These are phyloP conservation scores for Procavia capensis DNA, from an alignment of 2,113 vertebrate genomes.

Conservation along the genomic window DNA sequence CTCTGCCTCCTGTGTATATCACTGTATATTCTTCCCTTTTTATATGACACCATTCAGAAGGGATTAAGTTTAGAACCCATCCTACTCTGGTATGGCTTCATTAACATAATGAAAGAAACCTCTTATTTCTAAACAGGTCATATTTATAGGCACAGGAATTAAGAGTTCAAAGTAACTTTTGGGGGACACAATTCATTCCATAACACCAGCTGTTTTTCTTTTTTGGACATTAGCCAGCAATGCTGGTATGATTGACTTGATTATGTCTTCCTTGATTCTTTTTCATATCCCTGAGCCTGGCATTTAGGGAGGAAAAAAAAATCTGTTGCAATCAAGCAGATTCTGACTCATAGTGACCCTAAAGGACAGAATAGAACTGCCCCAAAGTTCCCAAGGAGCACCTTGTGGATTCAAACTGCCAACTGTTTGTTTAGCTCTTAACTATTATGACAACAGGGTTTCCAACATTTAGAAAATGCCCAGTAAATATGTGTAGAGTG, in stretches of 20 bases:
- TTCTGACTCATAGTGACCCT: no score
- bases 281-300: not conserved
- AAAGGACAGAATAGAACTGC: no score
- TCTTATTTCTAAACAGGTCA: not conserved
- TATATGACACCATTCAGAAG: not conserved
- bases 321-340: no score
- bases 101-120: not conserved
- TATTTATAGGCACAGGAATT: not conserved
- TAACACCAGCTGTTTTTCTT: not conserved
- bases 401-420: no score
- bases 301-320: no score
- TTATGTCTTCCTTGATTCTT: not conserved
- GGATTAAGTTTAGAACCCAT: not conserved
- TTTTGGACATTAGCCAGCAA: not conserved
- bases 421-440: no score
- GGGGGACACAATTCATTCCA: not conserved
- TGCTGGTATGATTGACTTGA: not conserved
- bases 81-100: not conserved
- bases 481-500: not conserved
- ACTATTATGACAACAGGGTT: no score
- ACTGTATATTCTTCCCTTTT: not conserved
- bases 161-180: not conserved
- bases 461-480: not conserved
- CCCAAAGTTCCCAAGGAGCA: no score
- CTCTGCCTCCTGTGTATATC: not conserved